Percentiles rank a stretch among this genome's conserved stretches.
Conservation (phyloP, 1,140 invertebrate genomes). For the Lordiphosa collinella region DNA sequence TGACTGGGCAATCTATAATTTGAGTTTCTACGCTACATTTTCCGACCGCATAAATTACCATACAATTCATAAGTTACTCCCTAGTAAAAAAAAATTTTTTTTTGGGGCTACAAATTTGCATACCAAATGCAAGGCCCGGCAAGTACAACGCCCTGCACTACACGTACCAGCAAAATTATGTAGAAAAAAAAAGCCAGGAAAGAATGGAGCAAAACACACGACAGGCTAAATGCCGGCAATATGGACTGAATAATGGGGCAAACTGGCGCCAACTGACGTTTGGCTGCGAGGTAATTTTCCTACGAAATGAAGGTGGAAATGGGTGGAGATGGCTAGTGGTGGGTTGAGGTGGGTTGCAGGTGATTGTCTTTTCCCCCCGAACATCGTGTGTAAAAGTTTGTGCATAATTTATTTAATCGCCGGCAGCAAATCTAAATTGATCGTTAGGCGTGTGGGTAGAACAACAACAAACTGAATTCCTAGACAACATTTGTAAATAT, state of each 20-base stretch:
- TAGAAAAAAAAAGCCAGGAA: not conserved
- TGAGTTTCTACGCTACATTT: conserved; percentile 45
- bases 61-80: conserved; percentile 55
- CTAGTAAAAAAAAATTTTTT: not conserved
- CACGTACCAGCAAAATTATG: conserved; percentile 22
- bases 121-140: conserved; percentile 44
- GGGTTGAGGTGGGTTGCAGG: conserved; percentile 9
- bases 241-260: conserved; percentile 42
- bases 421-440: conserved; percentile 76
- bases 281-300: conserved; percentile 39
- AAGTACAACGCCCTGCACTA: conserved; percentile 38
- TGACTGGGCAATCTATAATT: conserved; percentile 29
- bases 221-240: conserved; percentile 50
- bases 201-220: conserved; percentile 7
- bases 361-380: not conserved
- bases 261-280: conserved; percentile 42
- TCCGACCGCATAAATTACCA: conserved; percentile 62
- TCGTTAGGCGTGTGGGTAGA: conserved; percentile 39
- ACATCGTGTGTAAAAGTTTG: conserved; percentile 16
- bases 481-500: conserved; percentile 5
- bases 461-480: conserved; percentile 21
- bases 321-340: conserved; percentile 4
- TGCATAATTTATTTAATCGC: conserved; percentile 79
- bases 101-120: conserved; percentile 54
- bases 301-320: conserved; percentile 35